A percentile compares a stretch with the other conserved stretches of the same genome.
These are phyloP conservation scores for Pipistrellus nathusii DNA, from an alignment of 2,797 vertebrate genomes.

Conservation along the genomic window DNA sequence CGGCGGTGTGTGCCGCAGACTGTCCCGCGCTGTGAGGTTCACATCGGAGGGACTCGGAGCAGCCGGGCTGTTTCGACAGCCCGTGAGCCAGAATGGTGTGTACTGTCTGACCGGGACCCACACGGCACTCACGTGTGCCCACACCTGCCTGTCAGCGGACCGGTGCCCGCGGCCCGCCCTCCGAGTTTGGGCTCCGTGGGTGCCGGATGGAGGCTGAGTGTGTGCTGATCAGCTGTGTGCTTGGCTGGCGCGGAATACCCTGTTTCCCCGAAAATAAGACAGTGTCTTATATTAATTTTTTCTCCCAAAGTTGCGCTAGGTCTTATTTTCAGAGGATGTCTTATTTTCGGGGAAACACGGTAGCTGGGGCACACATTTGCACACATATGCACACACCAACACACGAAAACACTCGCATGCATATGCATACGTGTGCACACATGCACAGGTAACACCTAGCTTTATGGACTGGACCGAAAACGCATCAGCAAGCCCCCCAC, in stretches of 20 bases:
- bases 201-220: background rate
- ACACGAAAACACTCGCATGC: too few relatives aligned
- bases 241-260: background rate
- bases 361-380: background rate
- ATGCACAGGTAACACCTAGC: too few relatives aligned
- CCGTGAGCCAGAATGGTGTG: too few relatives aligned
- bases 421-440: too few relatives aligned
- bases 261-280: too few relatives aligned
- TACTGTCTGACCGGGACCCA: background rate
- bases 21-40: background rate
- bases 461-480: too few relatives aligned
- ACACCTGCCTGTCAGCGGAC: fast-evolving
- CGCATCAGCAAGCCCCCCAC: too few relatives aligned
- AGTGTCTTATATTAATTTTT: too few relatives aligned
- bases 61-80: background rate
- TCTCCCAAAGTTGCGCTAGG: too few relatives aligned
- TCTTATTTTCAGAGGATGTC: too few relatives aligned
- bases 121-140: background rate
- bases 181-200: background rate
- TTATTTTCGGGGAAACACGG: too few relatives aligned
- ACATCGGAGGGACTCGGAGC: background rate
- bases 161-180: too few relatives aligned
- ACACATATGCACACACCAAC: background rate
- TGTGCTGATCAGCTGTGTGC: background rate
- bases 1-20: fast-evolving